A percentile compares a stretch with the other conserved stretches of the same genome.
These are phyloP conservation scores for Cecidostiba fungosa DNA, from an alignment of 2,888 invertebrate species.

Conservation along the genomic window DNA sequence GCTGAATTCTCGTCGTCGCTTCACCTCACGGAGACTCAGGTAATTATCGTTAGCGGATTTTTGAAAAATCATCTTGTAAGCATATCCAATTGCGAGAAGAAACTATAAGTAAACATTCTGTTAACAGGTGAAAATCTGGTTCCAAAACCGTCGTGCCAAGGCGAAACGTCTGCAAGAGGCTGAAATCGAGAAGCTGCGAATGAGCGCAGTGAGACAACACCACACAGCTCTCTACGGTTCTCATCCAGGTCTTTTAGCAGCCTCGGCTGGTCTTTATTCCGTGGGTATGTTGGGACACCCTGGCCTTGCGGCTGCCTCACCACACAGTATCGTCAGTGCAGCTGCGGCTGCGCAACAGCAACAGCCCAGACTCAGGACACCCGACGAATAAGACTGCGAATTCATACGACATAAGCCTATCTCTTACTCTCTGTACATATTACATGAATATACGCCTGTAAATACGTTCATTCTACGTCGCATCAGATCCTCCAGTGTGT, in stretches of 20 bases:
- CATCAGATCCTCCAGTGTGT: not conserved
- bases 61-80: too few relatives aligned
- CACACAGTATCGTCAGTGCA: constrained; percentile 21
- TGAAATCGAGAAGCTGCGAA: constrained; percentile 97
- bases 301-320: constrained; percentile 68
- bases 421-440: not conserved
- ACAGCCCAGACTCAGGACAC: constrained; percentile 1
- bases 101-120: not conserved
- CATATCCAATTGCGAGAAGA: too few relatives aligned
- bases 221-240: constrained; percentile 76
- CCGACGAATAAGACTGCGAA: not conserved
- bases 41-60: constrained; percentile 79
- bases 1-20: constrained; percentile 98
- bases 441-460: constrained; percentile 32
- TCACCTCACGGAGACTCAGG: constrained; percentile 95
- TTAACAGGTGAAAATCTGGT: constrained; percentile 93
- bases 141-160: constrained; percentile 97
- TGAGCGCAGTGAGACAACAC: constrained; percentile 83
- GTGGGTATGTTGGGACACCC: constrained; percentile 76
- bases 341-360: constrained; percentile 22
- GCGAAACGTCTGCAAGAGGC: constrained; percentile 98
- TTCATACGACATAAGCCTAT: not conserved
- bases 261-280: constrained; percentile 75
- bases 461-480: constrained; percentile 43
- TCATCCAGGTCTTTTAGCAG: constrained; percentile 74